These are phyloP conservation scores for Eulemur coronatus DNA, from an alignment of 2,797 vertebrate species.

Conservation along the genomic window DNA sequence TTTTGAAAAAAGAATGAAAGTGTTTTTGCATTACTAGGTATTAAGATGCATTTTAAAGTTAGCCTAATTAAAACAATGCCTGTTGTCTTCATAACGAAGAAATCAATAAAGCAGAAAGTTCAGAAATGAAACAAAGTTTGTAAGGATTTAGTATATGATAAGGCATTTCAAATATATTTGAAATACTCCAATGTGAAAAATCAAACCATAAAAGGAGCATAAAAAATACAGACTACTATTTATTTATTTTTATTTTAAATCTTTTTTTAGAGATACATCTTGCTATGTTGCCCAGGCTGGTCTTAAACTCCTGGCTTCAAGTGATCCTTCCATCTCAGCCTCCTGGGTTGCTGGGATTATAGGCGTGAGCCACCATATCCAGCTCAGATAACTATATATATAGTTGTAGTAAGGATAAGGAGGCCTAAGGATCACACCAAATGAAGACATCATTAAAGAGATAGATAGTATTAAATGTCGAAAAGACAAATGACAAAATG, in stretches of 20 bases:
- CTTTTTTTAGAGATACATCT: not conserved
- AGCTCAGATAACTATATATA: not conserved
- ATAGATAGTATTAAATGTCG: not conserved
- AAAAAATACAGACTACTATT: not conserved
- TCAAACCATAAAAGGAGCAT: not conserved
- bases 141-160: not conserved
- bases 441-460: not conserved
- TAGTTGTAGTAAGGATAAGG: not conserved
- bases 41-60: not conserved
- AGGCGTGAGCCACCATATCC: not conserved
- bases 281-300: not conserved
- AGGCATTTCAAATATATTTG: not conserved
- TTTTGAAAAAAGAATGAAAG: not conserved
- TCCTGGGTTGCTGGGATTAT: not conserved
- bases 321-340: not conserved
- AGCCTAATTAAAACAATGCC: slow-evolving; percentile 2
- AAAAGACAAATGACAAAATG: not conserved
- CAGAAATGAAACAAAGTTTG: slow-evolving; percentile 18
- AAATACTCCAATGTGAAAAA: not conserved
- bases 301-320: not conserved
- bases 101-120: not conserved
- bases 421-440: not conserved
- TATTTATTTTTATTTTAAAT: not conserved
- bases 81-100: not conserved
- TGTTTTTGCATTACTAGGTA: not conserved